Percentiles rank a stretch among this genome's conserved stretches.
Conservation (phyloP, 2,113 vertebrate species). For the Oryctolagus cuniculus region DNA sequence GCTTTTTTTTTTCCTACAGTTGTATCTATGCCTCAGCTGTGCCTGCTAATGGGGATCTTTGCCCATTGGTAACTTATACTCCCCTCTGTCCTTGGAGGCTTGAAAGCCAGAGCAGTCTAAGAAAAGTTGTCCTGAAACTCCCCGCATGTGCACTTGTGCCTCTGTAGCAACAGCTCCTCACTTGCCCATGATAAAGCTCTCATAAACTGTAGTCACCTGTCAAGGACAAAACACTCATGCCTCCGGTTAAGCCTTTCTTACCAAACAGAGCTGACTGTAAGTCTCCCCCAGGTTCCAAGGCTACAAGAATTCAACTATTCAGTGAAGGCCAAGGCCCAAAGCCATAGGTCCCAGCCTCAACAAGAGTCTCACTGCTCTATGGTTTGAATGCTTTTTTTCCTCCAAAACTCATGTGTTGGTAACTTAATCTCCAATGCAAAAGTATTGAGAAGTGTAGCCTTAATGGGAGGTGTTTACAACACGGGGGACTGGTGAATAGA, state of each 20-base stretch:
- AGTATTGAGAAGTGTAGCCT: too few relatives aligned
- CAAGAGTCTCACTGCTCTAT: background rate
- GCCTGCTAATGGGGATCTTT: background rate
- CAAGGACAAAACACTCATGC: background rate
- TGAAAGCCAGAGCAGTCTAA: background rate
- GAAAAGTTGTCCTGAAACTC: background rate
- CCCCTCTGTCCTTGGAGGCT: background rate
- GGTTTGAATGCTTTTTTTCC: too few relatives aligned
- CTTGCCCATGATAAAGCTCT: conserved; percentile 30
- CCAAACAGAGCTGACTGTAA: background rate
- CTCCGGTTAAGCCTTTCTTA: background rate
- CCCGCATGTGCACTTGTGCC: background rate
- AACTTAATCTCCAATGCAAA: too few relatives aligned
- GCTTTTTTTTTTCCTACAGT: background rate
- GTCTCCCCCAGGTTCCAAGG: background rate
- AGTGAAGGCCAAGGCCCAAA: background rate
- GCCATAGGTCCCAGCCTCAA: background rate
- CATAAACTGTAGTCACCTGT: background rate
- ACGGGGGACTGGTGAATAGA: background rate
- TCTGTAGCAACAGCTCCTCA: background rate
- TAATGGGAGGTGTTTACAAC: too few relatives aligned
- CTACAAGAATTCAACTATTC: background rate
- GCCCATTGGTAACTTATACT: background rate
- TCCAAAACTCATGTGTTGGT: too few relatives aligned
- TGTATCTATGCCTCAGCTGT: background rate